Conservation (phyloP, 23 tunicate genomes). For the Trididemnum clinides region DNA sequence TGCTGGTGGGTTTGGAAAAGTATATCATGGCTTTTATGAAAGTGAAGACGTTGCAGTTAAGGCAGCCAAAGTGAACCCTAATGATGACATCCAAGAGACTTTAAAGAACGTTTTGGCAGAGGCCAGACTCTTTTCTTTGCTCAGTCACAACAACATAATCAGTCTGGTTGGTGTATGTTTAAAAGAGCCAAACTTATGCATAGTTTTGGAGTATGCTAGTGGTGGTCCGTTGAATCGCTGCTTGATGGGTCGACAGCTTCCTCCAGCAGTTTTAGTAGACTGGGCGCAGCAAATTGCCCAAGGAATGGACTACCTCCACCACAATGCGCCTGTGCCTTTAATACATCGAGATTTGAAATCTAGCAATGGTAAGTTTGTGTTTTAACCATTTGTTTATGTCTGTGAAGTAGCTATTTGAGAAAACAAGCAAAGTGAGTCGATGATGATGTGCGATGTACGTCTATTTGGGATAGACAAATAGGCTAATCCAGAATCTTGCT, state of each 20-base stretch:
- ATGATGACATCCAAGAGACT: slow-evolving; percentile 59
- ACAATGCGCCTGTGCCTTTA: slow-evolving; percentile 69
- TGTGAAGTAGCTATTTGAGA: no score
- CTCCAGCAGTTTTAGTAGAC: slow-evolving; percentile 83
- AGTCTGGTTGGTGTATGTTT: slow-evolving; percentile 81
- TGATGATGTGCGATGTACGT: background rate
- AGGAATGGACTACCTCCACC: slow-evolving; percentile 95
- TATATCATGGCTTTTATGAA: slow-evolving; percentile 79
- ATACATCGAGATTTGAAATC: slow-evolving; percentile 98
- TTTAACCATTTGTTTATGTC: no score
- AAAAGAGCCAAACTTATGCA: slow-evolving; percentile 64
- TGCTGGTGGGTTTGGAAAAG: slow-evolving; percentile 98
- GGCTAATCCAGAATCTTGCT: background rate
- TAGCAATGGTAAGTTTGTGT: slow-evolving; percentile 90
- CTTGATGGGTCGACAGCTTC: slow-evolving; percentile 64
- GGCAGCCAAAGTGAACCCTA: slow-evolving; percentile 72
- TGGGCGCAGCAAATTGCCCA: slow-evolving; percentile 95
- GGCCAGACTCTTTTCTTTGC: slow-evolving; percentile 75
- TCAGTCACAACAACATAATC: slow-evolving; percentile 82
- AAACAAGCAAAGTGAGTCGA: background rate
- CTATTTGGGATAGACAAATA: background rate
- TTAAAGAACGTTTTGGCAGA: slow-evolving; percentile 60
- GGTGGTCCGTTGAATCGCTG: slow-evolving; percentile 95
- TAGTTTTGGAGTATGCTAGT: slow-evolving; percentile 93
- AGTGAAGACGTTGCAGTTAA: slow-evolving; percentile 92